Evolutionary conservation across 2,113 vertebrate species (phyloP).

Genomic region (Rhagologus leucostigma): DNA sequence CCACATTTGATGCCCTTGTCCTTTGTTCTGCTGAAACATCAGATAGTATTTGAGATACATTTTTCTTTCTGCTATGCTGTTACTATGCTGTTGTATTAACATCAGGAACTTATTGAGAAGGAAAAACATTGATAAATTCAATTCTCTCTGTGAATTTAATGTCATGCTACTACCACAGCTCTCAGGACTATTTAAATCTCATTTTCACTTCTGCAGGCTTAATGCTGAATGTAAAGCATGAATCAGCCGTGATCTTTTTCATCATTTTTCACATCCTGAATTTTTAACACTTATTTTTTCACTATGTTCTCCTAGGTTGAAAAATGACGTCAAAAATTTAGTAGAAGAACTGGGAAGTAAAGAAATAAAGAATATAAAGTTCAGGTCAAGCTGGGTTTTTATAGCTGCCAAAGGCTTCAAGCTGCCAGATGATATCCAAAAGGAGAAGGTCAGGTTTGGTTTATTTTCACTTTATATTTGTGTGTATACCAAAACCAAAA

Average conservation of each 20-base stretch:
- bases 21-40: neutral
- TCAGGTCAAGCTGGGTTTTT: slow-evolving; percentile 77
- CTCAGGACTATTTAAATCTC: neutral
- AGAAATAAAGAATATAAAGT: slow-evolving; percentile 68
- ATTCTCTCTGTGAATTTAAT: neutral
- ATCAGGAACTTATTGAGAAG: neutral
- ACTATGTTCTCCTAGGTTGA: slow-evolving; percentile 47
- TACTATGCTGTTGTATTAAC: neutral
- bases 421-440: slow-evolving; percentile 62
- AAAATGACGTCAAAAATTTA: neutral
- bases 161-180: neutral
- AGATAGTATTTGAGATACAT: neutral
- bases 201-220: neutral
- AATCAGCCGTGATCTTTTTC: neutral
- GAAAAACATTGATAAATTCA: neutral
- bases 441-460: slow-evolving; percentile 71
- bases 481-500: neutral
- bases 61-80: neutral
- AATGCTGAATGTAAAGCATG: neutral
- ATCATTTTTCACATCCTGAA: neutral
- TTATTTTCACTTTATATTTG: neutral
- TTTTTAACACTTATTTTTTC: neutral
- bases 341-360: slow-evolving; percentile 71
- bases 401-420: slow-evolving; percentile 70
- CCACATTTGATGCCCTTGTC: neutral